These are phyloP conservation scores for Sinocyclocheilus anophthalmus DNA, from an alignment of 2,113 vertebrate genomes.

Conservation along the genomic window DNA sequence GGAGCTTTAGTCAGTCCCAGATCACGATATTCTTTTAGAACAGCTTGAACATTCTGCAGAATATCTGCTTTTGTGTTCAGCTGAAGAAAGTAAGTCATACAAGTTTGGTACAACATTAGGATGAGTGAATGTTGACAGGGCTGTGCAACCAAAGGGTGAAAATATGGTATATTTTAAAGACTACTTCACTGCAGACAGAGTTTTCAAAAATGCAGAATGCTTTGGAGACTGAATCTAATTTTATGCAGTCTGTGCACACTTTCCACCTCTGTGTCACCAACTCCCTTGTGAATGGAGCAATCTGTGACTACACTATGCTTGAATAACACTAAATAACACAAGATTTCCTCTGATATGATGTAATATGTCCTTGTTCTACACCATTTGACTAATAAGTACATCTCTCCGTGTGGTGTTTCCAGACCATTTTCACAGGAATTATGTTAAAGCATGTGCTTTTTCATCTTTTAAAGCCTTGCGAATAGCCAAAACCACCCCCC, in stretches of 20 bases:
- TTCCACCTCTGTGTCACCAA: not conserved
- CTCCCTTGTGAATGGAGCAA: not conserved
- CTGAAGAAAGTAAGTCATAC: not conserved
- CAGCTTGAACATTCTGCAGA: not conserved
- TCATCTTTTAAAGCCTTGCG: not conserved
- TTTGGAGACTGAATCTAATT: constrained; percentile 5
- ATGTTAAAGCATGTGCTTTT: not conserved
- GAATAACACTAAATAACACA: constrained; percentile 37
- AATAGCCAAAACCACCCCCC: not conserved
- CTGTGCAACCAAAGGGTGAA: not conserved
- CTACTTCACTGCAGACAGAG: not conserved
- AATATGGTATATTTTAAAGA: not conserved
- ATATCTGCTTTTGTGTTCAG: not conserved
- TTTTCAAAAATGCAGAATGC: not conserved
- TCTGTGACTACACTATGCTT: constrained; percentile 36
- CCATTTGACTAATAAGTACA: constrained; percentile 45
- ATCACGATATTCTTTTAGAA: not conserved
- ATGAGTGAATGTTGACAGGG: not conserved
- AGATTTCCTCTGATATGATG: constrained; percentile 32
- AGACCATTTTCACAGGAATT: constrained; percentile 3
- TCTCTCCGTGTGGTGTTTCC: constrained; percentile 3
- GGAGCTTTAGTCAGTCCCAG: not conserved
- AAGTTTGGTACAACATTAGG: not conserved
- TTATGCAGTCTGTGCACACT: constrained; percentile 17
- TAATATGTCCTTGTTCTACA: constrained; percentile 44